phyloP scores from a whole-genome alignment of 2,888 invertebrate species.

The Drosophila fulvimacula region DNA sequence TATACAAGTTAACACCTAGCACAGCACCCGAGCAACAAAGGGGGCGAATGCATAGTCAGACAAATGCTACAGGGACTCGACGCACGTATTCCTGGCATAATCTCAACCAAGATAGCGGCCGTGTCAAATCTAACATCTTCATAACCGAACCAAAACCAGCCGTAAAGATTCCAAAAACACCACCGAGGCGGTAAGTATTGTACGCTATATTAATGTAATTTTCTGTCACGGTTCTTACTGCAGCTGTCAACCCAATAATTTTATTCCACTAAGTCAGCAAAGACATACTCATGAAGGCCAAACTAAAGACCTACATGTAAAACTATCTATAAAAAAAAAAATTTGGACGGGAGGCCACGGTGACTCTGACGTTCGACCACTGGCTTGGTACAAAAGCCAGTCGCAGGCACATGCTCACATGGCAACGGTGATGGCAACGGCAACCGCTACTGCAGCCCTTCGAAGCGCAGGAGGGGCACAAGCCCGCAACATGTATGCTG shows the following conservation, averaged over 20 bases:
- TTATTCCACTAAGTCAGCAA: conserved; percentile 50
- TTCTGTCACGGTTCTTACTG: background rate
- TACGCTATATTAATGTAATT: background rate
- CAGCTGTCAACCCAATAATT: conserved; percentile 58
- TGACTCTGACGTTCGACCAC: conserved; percentile 83
- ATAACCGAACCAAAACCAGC: conserved; percentile 38
- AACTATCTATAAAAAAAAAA: conserved; percentile 89
- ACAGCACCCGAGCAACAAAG: conserved; percentile 60
- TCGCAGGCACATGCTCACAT: conserved; percentile 40
- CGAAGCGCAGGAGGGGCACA: conserved; percentile 84
- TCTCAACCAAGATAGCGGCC: conserved; percentile 67
- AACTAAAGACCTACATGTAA: conserved; percentile 86
- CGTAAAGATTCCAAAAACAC: conserved; percentile 48
- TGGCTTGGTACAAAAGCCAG: conserved; percentile 89
- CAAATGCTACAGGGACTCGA: conserved; percentile 38
- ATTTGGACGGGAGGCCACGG: conserved; percentile 89
- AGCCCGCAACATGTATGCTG: conserved; percentile 20
- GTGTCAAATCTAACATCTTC: conserved; percentile 27
- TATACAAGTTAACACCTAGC: conserved; percentile 61
- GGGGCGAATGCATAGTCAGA: conserved; percentile 16
- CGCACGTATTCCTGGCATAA: conserved; percentile 84
- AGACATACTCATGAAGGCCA: conserved; percentile 35
- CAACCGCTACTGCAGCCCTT: conserved; percentile 85
- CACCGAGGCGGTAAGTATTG: conserved; percentile 52
- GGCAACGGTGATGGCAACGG: conserved; percentile 32